Evolutionary conservation across 2,888 invertebrate species (phyloP), one percentile per base, ranked within the genome.

Genomic region (Plutella xylostella): DNA sequence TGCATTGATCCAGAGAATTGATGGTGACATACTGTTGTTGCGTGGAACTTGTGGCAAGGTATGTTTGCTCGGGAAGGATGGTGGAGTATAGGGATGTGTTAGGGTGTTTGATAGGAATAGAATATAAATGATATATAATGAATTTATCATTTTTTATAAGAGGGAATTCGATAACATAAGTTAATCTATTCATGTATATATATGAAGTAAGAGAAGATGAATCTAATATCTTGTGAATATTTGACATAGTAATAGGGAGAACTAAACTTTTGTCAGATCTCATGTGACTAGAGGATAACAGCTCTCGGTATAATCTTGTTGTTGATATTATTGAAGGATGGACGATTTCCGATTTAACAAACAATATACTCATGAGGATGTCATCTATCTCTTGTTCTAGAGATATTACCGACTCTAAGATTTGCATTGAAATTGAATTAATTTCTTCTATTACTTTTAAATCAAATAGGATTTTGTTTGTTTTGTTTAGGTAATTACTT

Each of bases 81-180:
- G 45, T 42, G 19, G 37, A 38, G 15, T 31, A 18, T 11, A n/a
- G 31, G 19, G 22, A 21, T 9, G 46, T 42, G 19, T 46, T 37
- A 25, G 25, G 41, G 28, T 45, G 41, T 41, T 41, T 41, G 12
- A 45, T 45, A 20, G 42, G 41, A 12, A 42, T 34, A 2, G 37
- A 42, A 35, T 46, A 46, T n/a, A 35, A 12, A 38, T 44, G 44
- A 19, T 47, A 43, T 20, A 43, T 30, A 14, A 20, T 41, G 17
- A 41, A 17, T 14, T 7, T n/a, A 6, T 41, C 18, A 28, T 41
- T 30, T 30, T 7, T 3, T 2, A 41, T 30, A 3, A 15, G 17
- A 12, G 31, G 12, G 12, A 42, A 33, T 9, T 31, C 20, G 2
- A 19, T 1, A 14, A 20, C 15, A 42, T 42, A 19, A 6, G 31